phyloP scores from a whole-genome alignment of 2,797 vertebrate species.

The Falco cherrug region DNA sequence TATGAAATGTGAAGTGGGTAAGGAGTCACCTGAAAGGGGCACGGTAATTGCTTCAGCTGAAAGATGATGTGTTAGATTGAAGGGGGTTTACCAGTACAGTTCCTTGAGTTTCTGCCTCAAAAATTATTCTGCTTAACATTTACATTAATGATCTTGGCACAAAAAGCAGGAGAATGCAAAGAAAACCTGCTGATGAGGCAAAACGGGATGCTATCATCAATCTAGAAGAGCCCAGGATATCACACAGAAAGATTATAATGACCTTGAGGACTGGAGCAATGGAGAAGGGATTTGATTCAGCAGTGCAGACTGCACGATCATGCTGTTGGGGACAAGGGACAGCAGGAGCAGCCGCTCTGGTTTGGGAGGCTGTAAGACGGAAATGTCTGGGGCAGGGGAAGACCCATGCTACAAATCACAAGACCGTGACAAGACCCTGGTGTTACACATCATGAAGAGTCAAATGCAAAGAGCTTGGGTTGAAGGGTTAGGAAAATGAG shows the following conservation, averaged over 20 bases:
- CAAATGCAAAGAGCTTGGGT: background rate
- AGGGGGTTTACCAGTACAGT: background rate
- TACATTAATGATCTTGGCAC: constrained; percentile 44
- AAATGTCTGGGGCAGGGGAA: background rate
- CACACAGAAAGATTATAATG: background rate
- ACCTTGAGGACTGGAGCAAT: constrained; percentile 17
- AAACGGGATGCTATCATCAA: background rate
- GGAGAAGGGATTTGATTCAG: background rate
- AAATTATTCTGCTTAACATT: constrained; percentile 17
- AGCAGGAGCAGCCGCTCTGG: background rate
- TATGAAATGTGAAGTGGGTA: background rate
- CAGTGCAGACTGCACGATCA: background rate
- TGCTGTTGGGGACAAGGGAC: background rate
- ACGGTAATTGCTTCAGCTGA: background rate
- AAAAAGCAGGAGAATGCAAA: background rate
- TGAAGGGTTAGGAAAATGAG: background rate
- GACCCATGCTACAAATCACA: background rate
- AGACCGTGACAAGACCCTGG: background rate
- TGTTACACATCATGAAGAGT: accelerated
- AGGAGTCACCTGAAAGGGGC: background rate
- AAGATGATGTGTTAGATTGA: background rate
- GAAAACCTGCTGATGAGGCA: constrained; percentile 30
- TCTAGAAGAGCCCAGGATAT: background rate
- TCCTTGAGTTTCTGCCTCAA: constrained; percentile 13
- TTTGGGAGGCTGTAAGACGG: background rate